Evolutionary conservation across 1,140 invertebrate genomes (phyloP).

Genomic region (Nomia melanderi): DNA sequence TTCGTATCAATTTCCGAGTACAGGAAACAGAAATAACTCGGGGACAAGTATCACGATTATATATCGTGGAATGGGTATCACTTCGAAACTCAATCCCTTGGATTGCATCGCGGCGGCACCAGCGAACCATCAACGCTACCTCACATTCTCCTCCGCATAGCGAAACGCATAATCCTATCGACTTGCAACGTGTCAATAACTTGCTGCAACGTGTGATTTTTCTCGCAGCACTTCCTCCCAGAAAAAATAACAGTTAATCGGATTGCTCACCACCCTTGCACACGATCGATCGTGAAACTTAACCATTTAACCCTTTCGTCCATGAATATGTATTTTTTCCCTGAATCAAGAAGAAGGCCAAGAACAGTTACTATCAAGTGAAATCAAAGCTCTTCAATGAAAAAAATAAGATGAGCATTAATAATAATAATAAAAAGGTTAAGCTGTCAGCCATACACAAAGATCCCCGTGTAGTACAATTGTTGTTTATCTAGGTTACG

Average conservation of each 20-base stretch:
- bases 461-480: too few species aligned
- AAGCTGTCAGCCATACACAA: too few species aligned
- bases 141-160: constrained; percentile 25
- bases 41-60: constrained; percentile 27
- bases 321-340: not conserved
- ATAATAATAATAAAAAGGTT: too few species aligned
- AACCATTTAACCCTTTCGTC: too few species aligned
- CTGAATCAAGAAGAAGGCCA: too few species aligned
- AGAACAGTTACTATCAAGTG: too few species aligned
- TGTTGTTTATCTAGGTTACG: too few species aligned
- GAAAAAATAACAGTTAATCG: not conserved
- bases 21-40: constrained; percentile 37
- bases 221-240: not conserved
- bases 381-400: too few species aligned
- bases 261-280: not conserved
- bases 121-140: constrained; percentile 36
- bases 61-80: constrained; percentile 35
- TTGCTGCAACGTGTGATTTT: not conserved
- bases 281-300: too few species aligned
- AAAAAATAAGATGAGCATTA: too few species aligned
- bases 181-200: constrained; percentile 14
- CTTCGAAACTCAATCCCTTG: constrained; percentile 39
- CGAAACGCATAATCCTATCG: constrained; percentile 28
- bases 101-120: constrained; percentile 13
- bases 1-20: constrained; percentile 34